phyloP scores from a whole-genome alignment of 2,797 vertebrate genomes.

The Pelochelys cantorii region DNA sequence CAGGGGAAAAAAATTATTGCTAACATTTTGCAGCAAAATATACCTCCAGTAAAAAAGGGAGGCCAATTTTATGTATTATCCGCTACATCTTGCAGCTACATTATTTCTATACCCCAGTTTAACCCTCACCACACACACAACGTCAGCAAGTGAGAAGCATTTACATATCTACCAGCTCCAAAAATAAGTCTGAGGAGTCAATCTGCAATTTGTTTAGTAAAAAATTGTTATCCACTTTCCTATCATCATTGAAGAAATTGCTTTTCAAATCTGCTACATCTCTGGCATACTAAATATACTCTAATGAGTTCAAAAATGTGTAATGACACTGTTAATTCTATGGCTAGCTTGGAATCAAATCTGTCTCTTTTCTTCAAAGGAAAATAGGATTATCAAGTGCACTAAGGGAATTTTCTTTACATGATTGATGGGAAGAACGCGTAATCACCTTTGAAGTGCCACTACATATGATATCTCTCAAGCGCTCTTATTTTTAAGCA shows the following conservation, averaged over 20 bases:
- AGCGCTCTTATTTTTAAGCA: conserved; percentile 76
- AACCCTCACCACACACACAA: conserved; percentile 30
- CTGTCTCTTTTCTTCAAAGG: conserved; percentile 78
- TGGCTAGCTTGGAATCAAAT: conserved; percentile 70
- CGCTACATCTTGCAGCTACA: not conserved
- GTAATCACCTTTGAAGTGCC: conserved; percentile 84
- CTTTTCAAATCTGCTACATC: conserved; percentile 74
- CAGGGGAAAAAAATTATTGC: not conserved
- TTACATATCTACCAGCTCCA: not conserved
- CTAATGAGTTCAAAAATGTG: conserved; percentile 77
- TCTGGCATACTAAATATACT: conserved; percentile 73
- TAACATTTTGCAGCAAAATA: not conserved
- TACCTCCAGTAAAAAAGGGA: not conserved
- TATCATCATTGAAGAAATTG: conserved; percentile 69
- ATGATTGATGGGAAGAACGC: conserved; percentile 82
- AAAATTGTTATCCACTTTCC: conserved; percentile 66
- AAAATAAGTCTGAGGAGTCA: conserved; percentile 35
- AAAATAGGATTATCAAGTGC: conserved; percentile 81
- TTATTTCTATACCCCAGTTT: conserved; percentile 53
- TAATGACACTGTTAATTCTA: conserved; percentile 80
- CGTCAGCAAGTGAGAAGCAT: conserved; percentile 3
- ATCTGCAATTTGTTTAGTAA: conserved; percentile 65
- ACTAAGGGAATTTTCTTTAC: conserved; percentile 80
- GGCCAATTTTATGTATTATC: not conserved
- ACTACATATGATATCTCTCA: conserved; percentile 78